phyloP scores from a whole-genome alignment of 2,888 invertebrate genomes.

The Lasioglossum villosulum region DNA sequence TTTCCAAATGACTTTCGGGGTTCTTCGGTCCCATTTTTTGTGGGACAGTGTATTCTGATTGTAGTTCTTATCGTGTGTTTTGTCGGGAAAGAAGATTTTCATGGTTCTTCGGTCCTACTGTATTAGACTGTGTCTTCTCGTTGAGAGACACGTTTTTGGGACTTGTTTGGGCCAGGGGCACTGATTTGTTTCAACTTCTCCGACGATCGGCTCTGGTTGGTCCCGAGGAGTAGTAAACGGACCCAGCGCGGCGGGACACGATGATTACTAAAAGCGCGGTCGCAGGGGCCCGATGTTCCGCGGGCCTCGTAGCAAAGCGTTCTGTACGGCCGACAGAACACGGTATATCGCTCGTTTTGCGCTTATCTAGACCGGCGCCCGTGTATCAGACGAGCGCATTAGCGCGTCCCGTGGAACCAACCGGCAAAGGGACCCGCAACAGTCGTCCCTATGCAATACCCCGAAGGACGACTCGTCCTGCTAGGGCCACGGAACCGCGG shows the following conservation, averaged over 20 bases:
- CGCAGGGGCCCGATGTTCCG: constrained; percentile 35
- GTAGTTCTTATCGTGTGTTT: no score
- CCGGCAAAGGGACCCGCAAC: constrained; percentile 53
- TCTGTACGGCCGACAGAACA: constrained; percentile 51
- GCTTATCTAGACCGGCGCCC: constrained; percentile 68
- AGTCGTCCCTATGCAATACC: constrained; percentile 32
- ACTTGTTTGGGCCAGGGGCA: no score
- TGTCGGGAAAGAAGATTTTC: no score
- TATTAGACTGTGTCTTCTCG: no score
- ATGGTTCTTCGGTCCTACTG: no score
- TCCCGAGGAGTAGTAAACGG: constrained; percentile 7
- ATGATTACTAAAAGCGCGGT: constrained; percentile 59
- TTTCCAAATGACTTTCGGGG: no score
- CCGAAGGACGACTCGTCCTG: constrained; percentile 47
- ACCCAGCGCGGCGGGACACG: constrained; percentile 29
- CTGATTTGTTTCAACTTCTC: not conserved
- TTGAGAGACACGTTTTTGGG: no score
- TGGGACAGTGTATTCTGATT: no score
- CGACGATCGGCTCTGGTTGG: not conserved
- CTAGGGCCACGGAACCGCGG: constrained; percentile 41
- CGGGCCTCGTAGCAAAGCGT: constrained; percentile 51
- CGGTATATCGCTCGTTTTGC: constrained; percentile 62
- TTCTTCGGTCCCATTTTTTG: no score
- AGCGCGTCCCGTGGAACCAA: constrained; percentile 62
- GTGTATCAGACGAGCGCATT: constrained; percentile 73